These are phyloP conservation scores for Mormyrops attenuatus DNA, from an alignment of 2,797 vertebrate species.

Conservation along the genomic window DNA sequence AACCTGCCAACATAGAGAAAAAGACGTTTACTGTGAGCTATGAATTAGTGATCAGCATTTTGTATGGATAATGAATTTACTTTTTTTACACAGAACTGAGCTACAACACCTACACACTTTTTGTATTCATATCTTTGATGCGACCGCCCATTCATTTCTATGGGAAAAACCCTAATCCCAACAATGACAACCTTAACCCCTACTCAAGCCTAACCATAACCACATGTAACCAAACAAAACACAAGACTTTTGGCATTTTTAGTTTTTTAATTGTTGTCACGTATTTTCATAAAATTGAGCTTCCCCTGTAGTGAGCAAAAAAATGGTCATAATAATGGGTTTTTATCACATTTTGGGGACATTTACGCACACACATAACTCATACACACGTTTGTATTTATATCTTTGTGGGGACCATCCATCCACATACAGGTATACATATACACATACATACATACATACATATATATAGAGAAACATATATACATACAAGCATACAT, in stretches of 20 bases:
- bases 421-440: not conserved
- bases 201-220: not conserved
- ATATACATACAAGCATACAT: not conserved
- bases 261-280: not conserved
- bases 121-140: not conserved
- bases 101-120: not conserved
- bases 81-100: not conserved
- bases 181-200: not conserved
- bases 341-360: not conserved
- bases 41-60: not conserved
- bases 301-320: not conserved
- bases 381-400: not conserved
- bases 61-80: not conserved
- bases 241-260: not conserved
- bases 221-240: not conserved
- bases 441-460: not conserved
- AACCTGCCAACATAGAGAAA: slow-evolving; percentile 67
- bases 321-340: not conserved
- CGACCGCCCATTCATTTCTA: not conserved
- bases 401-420: not conserved
- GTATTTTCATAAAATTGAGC: not conserved
- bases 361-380: not conserved
- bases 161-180: not conserved
- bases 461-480: not conserved
- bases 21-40: not conserved